Conservation (phyloP, 2,888 invertebrate species). For the Drosophila merina region DNA sequence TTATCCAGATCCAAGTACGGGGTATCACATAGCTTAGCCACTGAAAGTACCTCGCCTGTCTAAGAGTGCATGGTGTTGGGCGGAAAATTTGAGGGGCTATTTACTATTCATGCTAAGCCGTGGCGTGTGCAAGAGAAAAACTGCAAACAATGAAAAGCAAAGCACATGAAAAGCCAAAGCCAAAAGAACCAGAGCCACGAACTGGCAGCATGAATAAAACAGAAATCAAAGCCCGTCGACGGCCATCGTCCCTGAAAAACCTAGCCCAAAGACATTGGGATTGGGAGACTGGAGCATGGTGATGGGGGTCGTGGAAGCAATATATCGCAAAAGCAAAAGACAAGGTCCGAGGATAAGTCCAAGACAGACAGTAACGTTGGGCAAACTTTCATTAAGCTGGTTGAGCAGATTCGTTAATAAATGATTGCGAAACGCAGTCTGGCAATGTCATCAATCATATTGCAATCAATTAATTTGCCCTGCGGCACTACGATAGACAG, state of each 20-base stretch:
- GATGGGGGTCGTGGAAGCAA: constrained; percentile 1
- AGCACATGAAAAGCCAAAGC: constrained; percentile 63
- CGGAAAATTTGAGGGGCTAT: constrained; percentile 42
- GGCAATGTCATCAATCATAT: constrained; percentile 72
- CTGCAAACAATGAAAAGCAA: constrained; percentile 69
- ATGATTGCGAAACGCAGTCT: constrained; percentile 67
- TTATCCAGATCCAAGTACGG: background rate
- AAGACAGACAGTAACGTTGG: constrained; percentile 16
- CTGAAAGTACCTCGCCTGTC: constrained; percentile 4
- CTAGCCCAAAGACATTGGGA: constrained; percentile 54
- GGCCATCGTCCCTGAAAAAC: constrained; percentile 64
- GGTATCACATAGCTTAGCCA: background rate
- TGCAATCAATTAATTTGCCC: constrained; percentile 71
- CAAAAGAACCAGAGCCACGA: constrained; percentile 37
- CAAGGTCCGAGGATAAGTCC: background rate
- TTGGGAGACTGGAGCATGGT: constrained; percentile 3
- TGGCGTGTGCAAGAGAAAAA: constrained; percentile 69
- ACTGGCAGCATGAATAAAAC: constrained; percentile 67
- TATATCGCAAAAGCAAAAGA: background rate
- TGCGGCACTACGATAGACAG: constrained; percentile 18
- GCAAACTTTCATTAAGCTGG: constrained; percentile 67
- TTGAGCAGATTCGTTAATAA: constrained; percentile 70
- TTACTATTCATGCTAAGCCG: constrained; percentile 76
- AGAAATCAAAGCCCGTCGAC: constrained; percentile 50
- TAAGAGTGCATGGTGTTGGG: constrained; percentile 6